Conservation (phyloP, 2,797 vertebrate species). For the Alcedo quadribrachys region DNA sequence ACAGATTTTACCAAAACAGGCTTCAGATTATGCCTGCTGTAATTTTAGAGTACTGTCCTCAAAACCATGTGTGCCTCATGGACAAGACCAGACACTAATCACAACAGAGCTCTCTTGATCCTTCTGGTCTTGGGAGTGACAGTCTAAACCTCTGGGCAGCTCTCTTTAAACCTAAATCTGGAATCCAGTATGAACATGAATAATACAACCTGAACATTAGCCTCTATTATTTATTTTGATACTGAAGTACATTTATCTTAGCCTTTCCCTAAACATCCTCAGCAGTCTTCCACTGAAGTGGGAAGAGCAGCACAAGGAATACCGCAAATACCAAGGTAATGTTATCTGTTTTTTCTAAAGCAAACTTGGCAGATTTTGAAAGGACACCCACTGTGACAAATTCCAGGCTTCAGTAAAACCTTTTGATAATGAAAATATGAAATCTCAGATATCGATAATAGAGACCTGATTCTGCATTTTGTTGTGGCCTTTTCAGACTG, state of each 20-base stretch:
- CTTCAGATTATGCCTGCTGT: background rate
- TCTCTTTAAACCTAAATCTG: slow-evolving; percentile 11
- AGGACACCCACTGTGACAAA: slow-evolving; percentile 55
- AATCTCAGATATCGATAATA: background rate
- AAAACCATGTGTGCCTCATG: background rate
- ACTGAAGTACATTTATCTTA: slow-evolving; percentile 63
- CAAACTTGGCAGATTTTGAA: slow-evolving; percentile 58
- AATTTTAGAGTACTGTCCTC: background rate
- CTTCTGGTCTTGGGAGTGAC: background rate
- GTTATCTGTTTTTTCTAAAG: slow-evolving; percentile 57
- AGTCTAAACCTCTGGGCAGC: background rate
- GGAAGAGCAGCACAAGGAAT: slow-evolving; percentile 56
- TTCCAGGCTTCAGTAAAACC: slow-evolving; percentile 39
- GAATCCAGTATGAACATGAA: slow-evolving; percentile 12
- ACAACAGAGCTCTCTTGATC: background rate
- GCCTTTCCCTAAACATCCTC: slow-evolving; percentile 68
- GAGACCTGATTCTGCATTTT: slow-evolving; percentile 15
- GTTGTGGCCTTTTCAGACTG: background rate
- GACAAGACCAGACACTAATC: background rate
- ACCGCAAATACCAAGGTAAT: slow-evolving; percentile 54
- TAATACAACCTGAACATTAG: slow-evolving; percentile 25
- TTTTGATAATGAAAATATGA: slow-evolving; percentile 49
- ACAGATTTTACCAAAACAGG: background rate
- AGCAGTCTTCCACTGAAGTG: slow-evolving; percentile 38
- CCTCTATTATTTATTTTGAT: slow-evolving; percentile 58